Base-by-base conservation (phyloP, 2,888 invertebrate species). In the Drosophila cracens region DNA sequence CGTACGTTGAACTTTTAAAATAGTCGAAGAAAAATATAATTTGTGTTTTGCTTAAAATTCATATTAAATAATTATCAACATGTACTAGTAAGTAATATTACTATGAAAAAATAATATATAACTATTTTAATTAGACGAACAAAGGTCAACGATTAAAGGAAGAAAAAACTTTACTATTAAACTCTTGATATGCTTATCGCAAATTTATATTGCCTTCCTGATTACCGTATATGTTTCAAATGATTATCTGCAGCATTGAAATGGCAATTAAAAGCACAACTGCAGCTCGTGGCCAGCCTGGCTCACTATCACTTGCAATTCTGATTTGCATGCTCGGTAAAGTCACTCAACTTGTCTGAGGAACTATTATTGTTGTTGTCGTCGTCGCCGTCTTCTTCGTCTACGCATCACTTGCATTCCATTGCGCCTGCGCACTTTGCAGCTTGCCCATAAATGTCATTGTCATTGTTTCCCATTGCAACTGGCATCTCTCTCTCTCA, bases 261-360 rank as follows among this genome's bases (percentile, higher is more conserved):
- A 79, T 72, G 69, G 33, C 38, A 67, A 52, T 70, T 49, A 69
- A 72, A n/a, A 56, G 40, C 59, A 33, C 48, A 51, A 33, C 53
- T 27, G 16, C 33, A 51, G 38, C 13, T 25, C 57, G 43, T 27
- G 43, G 27, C 29, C 27, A 29, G 16, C 69, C 62, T 51, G 21
- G 64, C 48, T 59, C 68, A 43, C 25, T 52, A 31, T 40, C 57
- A 11, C 46, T 58, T 48, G 48, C 63, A 59, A 65, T 68, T 53
- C 53, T 61, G 58, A 56, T 79, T 61, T 70, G 64, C 72, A 67
- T 67, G 48, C 64, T 79, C 5, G 79, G 79, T 79, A 79, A 79
- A 21, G 43, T 54, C 48, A 49, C 40, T 25, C 11, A 52, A 56
- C 21, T 57, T 64, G 51, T 70, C 58, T 48, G n/a, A n/a, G 40